Conservation (phyloP, 1,140 invertebrate genomes). For the Sarcophaga bullata region DNA sequence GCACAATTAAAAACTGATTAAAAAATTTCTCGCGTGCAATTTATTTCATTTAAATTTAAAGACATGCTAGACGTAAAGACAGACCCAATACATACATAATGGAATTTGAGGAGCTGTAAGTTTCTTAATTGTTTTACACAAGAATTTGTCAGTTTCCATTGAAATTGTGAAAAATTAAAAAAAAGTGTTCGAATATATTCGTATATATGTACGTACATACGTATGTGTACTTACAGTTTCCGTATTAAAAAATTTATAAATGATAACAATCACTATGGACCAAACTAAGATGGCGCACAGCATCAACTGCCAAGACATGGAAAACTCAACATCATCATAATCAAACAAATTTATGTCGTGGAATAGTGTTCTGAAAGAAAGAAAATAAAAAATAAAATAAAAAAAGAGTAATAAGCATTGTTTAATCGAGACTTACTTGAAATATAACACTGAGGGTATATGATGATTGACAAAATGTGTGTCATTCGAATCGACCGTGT, state of each 20-base stretch:
- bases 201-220: no score
- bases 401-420: neutral
- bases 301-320: slow-evolving; percentile 42
- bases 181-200: no score
- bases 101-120: no score
- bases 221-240: slow-evolving; percentile 45
- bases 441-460: slow-evolving; percentile 52
- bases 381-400: neutral
- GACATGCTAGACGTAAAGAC: no score
- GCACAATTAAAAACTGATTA: no score
- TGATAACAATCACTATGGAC: slow-evolving; percentile 48
- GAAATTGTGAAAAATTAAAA: no score
- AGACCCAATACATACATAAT: no score
- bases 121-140: no score
- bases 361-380: slow-evolving; percentile 20
- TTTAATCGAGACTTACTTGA: slow-evolving; percentile 10
- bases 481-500: slow-evolving; percentile 32
- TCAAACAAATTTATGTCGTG: neutral
- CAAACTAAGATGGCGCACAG: slow-evolving; percentile 47
- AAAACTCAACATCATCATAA: slow-evolving; percentile 36
- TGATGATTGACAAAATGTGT: slow-evolving; percentile 28
- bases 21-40: no score
- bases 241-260: slow-evolving; percentile 53
- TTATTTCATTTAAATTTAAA: no score
- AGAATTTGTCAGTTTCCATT: no score